These are phyloP conservation scores for Philonicus albiceps DNA, from an alignment of 2,888 invertebrate species.

Conservation along the genomic window DNA sequence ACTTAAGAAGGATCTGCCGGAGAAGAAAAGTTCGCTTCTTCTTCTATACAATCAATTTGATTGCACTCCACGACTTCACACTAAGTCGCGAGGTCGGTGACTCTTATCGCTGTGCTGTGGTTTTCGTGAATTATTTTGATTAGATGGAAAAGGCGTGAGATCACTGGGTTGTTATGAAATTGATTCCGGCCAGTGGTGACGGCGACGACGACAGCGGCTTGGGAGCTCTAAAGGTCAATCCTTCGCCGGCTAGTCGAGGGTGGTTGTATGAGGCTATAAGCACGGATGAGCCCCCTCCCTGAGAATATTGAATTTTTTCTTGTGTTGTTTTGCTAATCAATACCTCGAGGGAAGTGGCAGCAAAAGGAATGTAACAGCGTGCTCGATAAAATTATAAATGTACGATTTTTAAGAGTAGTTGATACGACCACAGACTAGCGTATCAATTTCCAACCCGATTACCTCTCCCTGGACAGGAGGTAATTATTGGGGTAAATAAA, in stretches of 20 bases:
- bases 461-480: neutral
- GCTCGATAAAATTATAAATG: neutral
- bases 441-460: neutral
- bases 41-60: neutral
- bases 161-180: neutral
- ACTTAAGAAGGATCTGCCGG: neutral
- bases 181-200: neutral
- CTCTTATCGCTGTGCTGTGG: neutral
- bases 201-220: neutral
- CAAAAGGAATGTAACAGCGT: neutral
- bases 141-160: neutral
- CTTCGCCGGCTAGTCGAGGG: neutral
- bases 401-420: neutral
- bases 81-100: neutral
- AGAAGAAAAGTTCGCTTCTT: neutral
- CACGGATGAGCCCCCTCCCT: neutral
- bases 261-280: neutral
- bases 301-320: conserved; percentile 6
- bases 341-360: neutral
- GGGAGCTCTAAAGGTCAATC: neutral
- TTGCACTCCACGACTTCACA: neutral
- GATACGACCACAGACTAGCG: neutral
- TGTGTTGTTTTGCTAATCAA: neutral
- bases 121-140: neutral
- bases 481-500: neutral